Evolutionary conservation across 2,797 vertebrate genomes (phyloP).

Genomic region (Eptatretus atami): DNA sequence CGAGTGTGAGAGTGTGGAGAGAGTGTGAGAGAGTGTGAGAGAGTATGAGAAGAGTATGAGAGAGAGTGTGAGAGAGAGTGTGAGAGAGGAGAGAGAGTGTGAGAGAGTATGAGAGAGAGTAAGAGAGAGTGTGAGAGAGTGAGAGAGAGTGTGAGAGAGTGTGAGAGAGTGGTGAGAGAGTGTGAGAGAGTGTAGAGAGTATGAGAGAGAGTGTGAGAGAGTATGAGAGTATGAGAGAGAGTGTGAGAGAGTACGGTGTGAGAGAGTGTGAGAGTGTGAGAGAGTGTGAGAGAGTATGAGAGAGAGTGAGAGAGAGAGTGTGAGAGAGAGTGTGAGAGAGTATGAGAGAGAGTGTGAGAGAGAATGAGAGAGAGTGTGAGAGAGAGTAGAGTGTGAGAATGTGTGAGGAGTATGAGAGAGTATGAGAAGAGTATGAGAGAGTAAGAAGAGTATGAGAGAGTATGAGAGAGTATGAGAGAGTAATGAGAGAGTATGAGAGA

Average conservation of each 20-base stretch:
- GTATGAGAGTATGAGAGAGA: neutral
- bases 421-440: neutral
- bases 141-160: neutral
- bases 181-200: neutral
- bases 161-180: neutral
- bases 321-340: neutral
- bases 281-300: neutral
- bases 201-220: neutral
- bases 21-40: neutral
- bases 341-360: neutral
- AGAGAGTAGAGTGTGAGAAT: too few species aligned
- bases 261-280: too few species aligned
- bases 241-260: neutral
- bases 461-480: neutral
- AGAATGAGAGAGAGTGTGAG: neutral
- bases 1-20: too few species aligned
- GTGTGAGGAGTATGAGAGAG: neutral
- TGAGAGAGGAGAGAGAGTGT: neutral
- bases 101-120: neutral
- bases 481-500: neutral
- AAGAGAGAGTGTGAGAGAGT: neutral
- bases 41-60: neutral
- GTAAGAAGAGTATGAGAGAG: neutral
- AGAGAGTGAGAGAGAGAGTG: neutral
- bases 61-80: neutral